Evolutionary conservation across 37 sponge, comb jelly and placozoan species (phyloP).

Genomic region (Halisarca cf. caerulea): DNA sequence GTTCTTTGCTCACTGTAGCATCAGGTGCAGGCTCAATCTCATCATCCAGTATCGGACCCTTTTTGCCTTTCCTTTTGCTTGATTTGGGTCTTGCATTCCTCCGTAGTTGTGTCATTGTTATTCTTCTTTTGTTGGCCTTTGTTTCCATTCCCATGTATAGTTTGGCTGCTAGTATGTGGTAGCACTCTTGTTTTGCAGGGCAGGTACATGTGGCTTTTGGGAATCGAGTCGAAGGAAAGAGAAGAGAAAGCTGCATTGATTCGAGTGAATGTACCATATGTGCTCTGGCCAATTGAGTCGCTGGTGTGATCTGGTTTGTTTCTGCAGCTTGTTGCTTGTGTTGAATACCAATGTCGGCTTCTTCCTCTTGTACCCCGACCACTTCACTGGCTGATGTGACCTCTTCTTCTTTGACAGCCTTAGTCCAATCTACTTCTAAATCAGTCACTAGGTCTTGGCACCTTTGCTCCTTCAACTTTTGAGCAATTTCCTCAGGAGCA

Average conservation of each 20-base stretch:
- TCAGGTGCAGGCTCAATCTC: constrained; percentile 17
- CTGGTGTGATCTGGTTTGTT: neutral
- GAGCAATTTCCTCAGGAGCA: constrained; percentile 9
- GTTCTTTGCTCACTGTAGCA: neutral
- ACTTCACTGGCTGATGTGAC: neutral
- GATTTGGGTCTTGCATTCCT: constrained; percentile 14
- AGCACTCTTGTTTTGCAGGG: constrained; percentile 11
- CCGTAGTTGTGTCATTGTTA: constrained; percentile 4
- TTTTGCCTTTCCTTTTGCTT: neutral
- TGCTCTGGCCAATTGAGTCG: constrained; percentile 1
- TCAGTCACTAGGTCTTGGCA: neutral
- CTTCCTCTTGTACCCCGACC: too few relatives aligned
- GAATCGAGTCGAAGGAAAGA: neutral
- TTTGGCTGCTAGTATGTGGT: constrained; percentile 19
- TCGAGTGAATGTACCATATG: constrained; percentile 2
- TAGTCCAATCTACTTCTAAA: neutral
- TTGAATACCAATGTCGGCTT: too few relatives aligned
- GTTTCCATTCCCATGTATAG: constrained; percentile 4
- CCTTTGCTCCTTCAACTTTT: neutral
- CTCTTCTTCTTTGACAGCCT: neutral
- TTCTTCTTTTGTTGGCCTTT: neutral
- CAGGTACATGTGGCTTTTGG: constrained; percentile 9
- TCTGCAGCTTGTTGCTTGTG: neutral
- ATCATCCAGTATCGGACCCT: neutral
- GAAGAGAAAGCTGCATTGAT: neutral